A percentile compares a stretch with the other conserved stretches of the same genome.
Conservation (phyloP, 1,140 invertebrate species). For the Formica exsecta region DNA sequence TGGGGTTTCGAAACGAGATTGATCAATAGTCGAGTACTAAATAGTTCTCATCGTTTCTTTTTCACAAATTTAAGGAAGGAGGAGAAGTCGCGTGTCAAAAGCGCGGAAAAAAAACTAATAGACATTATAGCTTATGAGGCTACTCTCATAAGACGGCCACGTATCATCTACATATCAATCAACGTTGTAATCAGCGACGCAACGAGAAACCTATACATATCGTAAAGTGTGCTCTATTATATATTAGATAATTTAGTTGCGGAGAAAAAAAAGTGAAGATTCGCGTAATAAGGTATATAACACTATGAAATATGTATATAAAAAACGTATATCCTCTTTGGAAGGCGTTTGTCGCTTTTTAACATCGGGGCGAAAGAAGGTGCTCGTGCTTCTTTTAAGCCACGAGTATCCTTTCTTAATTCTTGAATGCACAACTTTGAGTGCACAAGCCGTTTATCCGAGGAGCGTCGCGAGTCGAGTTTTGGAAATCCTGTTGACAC, state of each 20-base stretch:
- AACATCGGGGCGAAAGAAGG: not conserved
- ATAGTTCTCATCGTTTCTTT: slow-evolving; percentile 22
- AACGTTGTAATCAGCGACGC: slow-evolving; percentile 80
- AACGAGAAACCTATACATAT: slow-evolving; percentile 83
- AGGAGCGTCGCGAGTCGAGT: not conserved
- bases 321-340: slow-evolving; percentile 28
- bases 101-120: slow-evolving; percentile 27
- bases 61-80: not conserved
- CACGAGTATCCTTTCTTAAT: not conserved
- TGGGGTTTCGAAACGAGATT: not conserved
- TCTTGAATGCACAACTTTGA: not conserved
- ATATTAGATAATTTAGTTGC: slow-evolving; percentile 68
- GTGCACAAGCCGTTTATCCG: not conserved
- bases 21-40: not conserved
- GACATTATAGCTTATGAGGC: slow-evolving; percentile 48
- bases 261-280: not conserved
- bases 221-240: slow-evolving; percentile 81
- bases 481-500: not conserved
- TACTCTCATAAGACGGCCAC: slow-evolving; percentile 56
- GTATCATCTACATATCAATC: slow-evolving; percentile 83
- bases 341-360: slow-evolving; percentile 1
- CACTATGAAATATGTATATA: slow-evolving; percentile 66
- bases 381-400: not conserved
- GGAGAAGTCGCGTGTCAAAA: not conserved
- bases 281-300: slow-evolving; percentile 24